These are phyloP conservation scores for Thunnus maccoyii DNA, from an alignment of 2,113 vertebrate species.

Conservation along the genomic window DNA sequence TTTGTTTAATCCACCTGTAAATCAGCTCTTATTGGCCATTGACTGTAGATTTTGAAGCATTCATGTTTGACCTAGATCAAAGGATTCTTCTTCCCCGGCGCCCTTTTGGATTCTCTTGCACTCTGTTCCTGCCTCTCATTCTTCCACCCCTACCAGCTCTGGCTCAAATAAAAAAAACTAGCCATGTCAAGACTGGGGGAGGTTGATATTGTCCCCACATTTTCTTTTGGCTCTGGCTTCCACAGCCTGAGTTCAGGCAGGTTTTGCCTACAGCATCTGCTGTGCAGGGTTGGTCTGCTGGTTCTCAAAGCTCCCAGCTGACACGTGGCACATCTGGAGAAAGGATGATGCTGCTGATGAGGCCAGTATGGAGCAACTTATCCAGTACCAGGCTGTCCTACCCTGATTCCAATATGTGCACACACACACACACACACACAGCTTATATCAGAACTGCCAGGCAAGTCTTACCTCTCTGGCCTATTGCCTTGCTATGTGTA, in stretches of 20 bases:
- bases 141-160: constrained; percentile 37
- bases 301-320: constrained; percentile 70
- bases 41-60: constrained; percentile 35
- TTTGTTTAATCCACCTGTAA: constrained; percentile 65
- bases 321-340: constrained; percentile 88
- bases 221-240: constrained; percentile 52
- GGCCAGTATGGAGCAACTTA: constrained; percentile 66
- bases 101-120: constrained; percentile 17
- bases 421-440: neutral
- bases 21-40: constrained; percentile 36
- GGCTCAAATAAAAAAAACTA: constrained; percentile 55
- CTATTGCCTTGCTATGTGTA: constrained; percentile 35
- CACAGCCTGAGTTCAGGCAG: constrained; percentile 27
- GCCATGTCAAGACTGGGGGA: constrained; percentile 65
- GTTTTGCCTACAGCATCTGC: constrained; percentile 80
- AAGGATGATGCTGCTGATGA: constrained; percentile 78
- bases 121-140: constrained; percentile 34
- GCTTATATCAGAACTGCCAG: constrained; percentile 22
- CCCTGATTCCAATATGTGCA: constrained; percentile 35
- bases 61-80: constrained; percentile 59
- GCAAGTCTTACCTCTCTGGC: constrained; percentile 46
- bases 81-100: constrained; percentile 34
- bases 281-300: constrained; percentile 69
- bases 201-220: constrained; percentile 74
- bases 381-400: constrained; percentile 68